Percentiles rank a stretch among this genome's conserved stretches.
Evolutionary conservation across 2,113 vertebrate species (phyloP).

Genomic region (Delphinus delphis): DNA sequence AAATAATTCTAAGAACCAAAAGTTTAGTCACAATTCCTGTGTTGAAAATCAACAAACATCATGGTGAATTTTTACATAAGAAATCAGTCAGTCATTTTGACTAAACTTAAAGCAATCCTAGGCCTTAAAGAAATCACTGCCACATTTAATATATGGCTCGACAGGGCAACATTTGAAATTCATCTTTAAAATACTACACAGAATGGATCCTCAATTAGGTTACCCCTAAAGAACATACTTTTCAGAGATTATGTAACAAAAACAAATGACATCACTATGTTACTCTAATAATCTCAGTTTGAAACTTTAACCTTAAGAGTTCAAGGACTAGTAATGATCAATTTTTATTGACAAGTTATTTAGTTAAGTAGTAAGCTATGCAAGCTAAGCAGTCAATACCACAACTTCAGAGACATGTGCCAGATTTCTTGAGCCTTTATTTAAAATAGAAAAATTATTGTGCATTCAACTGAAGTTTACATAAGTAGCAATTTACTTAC

Average conservation of each 20-base stretch:
- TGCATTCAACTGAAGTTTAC: conserved; percentile 20
- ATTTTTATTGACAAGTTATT: conserved; percentile 30
- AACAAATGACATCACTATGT: background rate
- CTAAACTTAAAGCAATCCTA: background rate
- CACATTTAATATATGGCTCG: background rate
- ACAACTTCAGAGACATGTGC: background rate
- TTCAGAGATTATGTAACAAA: conserved; percentile 16
- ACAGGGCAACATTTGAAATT: conserved; percentile 13
- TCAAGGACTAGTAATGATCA: background rate
- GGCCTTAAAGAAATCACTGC: background rate
- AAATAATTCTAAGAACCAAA: conserved; percentile 42
- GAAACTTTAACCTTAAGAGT: background rate
- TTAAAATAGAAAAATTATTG: conserved; percentile 44
- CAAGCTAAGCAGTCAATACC: conserved; percentile 47
- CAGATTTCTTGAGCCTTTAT: background rate
- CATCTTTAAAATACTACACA: conserved; percentile 44
- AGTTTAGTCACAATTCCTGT: conserved; percentile 10
- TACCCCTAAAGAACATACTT: background rate
- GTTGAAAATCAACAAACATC: conserved; percentile 29
- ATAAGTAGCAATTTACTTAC: conserved; percentile 85
- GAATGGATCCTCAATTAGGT: background rate
- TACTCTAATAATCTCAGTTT: conserved; percentile 15
- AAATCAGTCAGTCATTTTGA: conserved; percentile 32
- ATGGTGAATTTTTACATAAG: conserved; percentile 27
- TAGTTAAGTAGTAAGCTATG: conserved; percentile 21